A percentile compares a stretch with the other conserved stretches of the same genome.
Evolutionary conservation across 2,888 invertebrate species (phyloP).

Genomic region (Junonia oenone): DNA sequence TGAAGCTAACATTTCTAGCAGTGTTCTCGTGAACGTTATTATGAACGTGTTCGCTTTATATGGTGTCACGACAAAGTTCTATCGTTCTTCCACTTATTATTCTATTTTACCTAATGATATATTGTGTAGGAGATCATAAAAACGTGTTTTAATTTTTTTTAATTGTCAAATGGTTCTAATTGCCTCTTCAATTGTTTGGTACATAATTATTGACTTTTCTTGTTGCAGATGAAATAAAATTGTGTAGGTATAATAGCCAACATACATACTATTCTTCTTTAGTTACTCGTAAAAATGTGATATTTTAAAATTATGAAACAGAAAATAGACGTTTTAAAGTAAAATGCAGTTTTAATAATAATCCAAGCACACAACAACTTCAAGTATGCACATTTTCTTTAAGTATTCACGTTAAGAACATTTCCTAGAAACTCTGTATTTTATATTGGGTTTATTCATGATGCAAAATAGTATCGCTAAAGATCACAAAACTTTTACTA

Average conservation of each 20-base stretch:
- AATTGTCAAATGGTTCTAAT: neutral
- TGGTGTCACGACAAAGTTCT: conserved; percentile 5
- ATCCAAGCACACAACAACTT: neutral
- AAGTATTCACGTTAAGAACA: conserved; percentile 2
- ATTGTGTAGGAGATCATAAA: neutral
- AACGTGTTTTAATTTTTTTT: too few relatives aligned
- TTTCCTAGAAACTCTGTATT: neutral
- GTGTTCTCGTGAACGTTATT: conserved; percentile 19
- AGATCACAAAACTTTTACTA: conserved; percentile 18
- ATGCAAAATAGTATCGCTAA: conserved; percentile 13
- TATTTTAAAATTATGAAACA: neutral
- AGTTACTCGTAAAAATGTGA: neutral
- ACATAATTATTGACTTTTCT: neutral
- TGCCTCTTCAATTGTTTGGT: too few relatives aligned
- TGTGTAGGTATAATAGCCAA: neutral
- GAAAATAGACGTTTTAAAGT: neutral
- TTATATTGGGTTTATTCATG: conserved; percentile 3
- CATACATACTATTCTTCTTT: neutral
- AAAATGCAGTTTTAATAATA: neutral
- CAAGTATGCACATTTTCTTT: neutral
- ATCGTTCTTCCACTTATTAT: conserved; percentile 7
- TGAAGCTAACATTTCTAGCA: conserved; percentile 26
- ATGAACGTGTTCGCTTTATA: conserved; percentile 19
- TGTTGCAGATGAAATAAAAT: neutral
- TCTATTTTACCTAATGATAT: neutral